Evolutionary conservation across 2,888 invertebrate species (phyloP), one percentile per base, ranked within the genome.

Genomic region (Thecophora atra): DNA sequence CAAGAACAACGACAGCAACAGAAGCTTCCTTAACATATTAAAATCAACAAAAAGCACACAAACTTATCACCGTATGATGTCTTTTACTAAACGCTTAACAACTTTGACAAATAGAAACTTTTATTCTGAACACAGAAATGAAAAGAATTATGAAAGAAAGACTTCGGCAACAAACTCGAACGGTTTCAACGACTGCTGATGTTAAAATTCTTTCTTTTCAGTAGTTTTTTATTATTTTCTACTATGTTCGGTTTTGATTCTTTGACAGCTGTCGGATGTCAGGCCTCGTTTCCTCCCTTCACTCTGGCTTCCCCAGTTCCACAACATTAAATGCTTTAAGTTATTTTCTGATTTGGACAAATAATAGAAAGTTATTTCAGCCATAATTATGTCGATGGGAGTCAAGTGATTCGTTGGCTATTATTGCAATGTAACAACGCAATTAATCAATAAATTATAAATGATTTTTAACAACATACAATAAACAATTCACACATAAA

Each of bases 351-450:
- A 65, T 69, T 58, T 71, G 67, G 63, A 30, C 47, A 47, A 52
- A 62, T 63, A 73, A 71, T 74, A 72, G 73, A 74, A 74, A 74
- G 73, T 74, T 71, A 74, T 72, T 74, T 70, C 66, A 24, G 56
- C 56, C 58, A 44, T 24, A 26, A 58, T 28, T 56, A 42, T n/a
- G 54, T 11, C 6, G 37, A 37, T 13, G 5, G 44, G 13, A n/a
- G 8, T 6, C 69, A 69, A 60, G 69, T 58, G 60, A 19, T 68
- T 26, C 17, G 26, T 42, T 24, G 44, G 8, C 1, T 37, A 37
- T 11, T 6, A 8, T 62, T 19, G 52, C 52, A 56, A 28, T 51
- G 51, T n/a, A n/a, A n/a, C 52, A 28, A 28, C 28, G 66, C 30
- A 67, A 67, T 56, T 56, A 56, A 37, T 19, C 42, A 37, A 26